Percentiles rank a stretch among this genome's conserved stretches.
These are phyloP conservation scores for Peromyscus maniculatus DNA, from an alignment of 2,113 vertebrate species.

Conservation along the genomic window DNA sequence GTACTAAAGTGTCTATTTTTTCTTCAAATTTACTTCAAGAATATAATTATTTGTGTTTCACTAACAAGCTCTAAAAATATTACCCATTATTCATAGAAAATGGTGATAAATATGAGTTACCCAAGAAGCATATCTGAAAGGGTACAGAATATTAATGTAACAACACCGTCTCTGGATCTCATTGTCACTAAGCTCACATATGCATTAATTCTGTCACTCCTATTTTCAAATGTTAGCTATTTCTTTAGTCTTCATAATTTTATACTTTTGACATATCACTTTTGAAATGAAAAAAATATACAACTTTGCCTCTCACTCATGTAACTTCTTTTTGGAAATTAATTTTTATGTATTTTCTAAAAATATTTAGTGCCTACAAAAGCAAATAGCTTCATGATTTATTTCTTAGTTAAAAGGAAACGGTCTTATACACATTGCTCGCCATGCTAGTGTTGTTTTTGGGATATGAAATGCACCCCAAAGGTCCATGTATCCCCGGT, in stretches of 20 bases:
- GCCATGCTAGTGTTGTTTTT: too few species aligned
- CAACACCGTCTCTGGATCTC: not conserved
- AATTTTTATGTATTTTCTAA: not conserved
- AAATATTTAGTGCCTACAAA: not conserved
- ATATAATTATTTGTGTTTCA: not conserved
- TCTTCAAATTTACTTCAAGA: not conserved
- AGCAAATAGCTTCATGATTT: not conserved
- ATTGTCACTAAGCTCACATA: not conserved
- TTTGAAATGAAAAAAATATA: not conserved
- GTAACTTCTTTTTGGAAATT: not conserved
- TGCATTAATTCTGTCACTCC: not conserved
- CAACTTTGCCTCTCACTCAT: not conserved
- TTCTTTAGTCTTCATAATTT: not conserved
- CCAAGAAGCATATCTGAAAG: not conserved
- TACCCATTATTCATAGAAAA: not conserved
- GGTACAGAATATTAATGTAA: not conserved
- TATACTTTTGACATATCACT: not conserved
- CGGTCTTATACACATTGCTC: not conserved
- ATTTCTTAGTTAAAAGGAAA: not conserved
- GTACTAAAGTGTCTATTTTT: not conserved
- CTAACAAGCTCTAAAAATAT: not conserved
- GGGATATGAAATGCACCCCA: not conserved
- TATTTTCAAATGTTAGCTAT: not conserved
- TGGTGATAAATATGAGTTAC: not conserved
- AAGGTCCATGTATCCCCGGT: not conserved